A percentile compares a stretch with the other conserved stretches of the same genome.
Evolutionary conservation across 2,797 vertebrate genomes (phyloP).

Genomic region (Graptemys geographica): DNA sequence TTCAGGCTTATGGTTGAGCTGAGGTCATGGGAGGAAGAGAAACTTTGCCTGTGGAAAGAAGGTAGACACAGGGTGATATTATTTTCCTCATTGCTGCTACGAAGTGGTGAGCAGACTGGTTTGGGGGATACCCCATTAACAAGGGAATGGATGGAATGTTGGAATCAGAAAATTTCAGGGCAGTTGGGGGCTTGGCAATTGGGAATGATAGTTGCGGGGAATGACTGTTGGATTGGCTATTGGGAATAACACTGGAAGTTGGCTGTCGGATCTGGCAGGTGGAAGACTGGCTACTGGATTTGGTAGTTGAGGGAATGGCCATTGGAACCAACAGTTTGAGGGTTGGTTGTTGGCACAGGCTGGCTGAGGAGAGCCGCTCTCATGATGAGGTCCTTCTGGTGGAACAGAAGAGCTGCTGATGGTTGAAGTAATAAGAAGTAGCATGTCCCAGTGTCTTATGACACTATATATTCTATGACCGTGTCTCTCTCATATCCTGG

Average conservation of each 20-base stretch:
- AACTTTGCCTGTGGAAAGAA: not conserved
- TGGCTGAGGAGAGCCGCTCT: not conserved
- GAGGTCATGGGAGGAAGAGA: not conserved
- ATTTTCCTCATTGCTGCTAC: not conserved
- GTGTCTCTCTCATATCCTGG: not conserved
- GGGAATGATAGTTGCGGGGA: not conserved
- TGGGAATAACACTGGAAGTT: not conserved
- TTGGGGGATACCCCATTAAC: not conserved
- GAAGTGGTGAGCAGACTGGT: not conserved
- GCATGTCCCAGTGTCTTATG: not conserved
- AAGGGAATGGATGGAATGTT: not conserved
- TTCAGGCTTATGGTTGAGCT: not conserved
- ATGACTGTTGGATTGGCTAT: not conserved
- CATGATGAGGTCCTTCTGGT: not conserved
- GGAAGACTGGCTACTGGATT: not conserved
- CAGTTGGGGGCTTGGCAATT: not conserved
- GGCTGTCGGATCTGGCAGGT: not conserved
- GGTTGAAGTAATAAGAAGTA: not conserved
- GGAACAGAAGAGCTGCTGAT: not conserved
- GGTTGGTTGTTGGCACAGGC: not conserved
- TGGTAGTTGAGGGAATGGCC: not conserved
- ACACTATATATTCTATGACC: not conserved
- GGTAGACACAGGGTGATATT: not conserved
- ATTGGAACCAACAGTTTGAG: not conserved
- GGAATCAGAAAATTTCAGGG: not conserved